phyloP scores from a whole-genome alignment of 1,140 invertebrate genomes.

The Notospermus geniculatus region DNA sequence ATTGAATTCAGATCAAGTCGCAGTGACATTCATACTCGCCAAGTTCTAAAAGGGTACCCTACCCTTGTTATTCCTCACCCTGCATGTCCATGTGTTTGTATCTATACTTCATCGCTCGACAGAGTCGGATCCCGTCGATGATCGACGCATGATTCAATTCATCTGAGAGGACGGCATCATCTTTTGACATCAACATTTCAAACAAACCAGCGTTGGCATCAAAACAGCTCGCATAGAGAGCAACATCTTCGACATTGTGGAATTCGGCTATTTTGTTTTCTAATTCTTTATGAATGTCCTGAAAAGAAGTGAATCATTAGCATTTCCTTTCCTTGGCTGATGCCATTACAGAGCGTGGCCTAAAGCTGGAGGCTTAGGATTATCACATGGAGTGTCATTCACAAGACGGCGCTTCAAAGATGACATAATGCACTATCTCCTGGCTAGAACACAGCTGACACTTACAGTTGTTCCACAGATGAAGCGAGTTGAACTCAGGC shows the following conservation, averaged over 20 bases:
- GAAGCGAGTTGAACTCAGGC: slow-evolving; percentile 87
- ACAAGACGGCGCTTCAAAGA: too few relatives aligned
- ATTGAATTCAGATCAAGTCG: too few relatives aligned
- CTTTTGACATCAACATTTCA: slow-evolving; percentile 74
- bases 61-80: slow-evolving; percentile 58
- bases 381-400: too few relatives aligned
- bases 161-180: slow-evolving; percentile 87
- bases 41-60: too few relatives aligned
- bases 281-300: slow-evolving; percentile 66
- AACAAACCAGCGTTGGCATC: slow-evolving; percentile 93
- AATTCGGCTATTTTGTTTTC: slow-evolving; percentile 82
- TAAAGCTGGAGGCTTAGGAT: too few relatives aligned
- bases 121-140: slow-evolving; percentile 88
- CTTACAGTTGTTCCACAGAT: slow-evolving; percentile 89
- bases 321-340: too few relatives aligned
- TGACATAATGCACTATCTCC: too few relatives aligned
- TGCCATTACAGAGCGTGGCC: too few relatives aligned
- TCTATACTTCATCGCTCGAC: slow-evolving; percentile 82
- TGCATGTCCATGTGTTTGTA: slow-evolving; percentile 82
- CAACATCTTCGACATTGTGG: slow-evolving; percentile 82
- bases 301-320: too few relatives aligned
- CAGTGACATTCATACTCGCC: too few relatives aligned
- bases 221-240: slow-evolving; percentile 88
- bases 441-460: too few relatives aligned
- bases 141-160: slow-evolving; percentile 94